phyloP scores from a whole-genome alignment of 2,888 invertebrate species.

The Xestia sexstrigata region DNA sequence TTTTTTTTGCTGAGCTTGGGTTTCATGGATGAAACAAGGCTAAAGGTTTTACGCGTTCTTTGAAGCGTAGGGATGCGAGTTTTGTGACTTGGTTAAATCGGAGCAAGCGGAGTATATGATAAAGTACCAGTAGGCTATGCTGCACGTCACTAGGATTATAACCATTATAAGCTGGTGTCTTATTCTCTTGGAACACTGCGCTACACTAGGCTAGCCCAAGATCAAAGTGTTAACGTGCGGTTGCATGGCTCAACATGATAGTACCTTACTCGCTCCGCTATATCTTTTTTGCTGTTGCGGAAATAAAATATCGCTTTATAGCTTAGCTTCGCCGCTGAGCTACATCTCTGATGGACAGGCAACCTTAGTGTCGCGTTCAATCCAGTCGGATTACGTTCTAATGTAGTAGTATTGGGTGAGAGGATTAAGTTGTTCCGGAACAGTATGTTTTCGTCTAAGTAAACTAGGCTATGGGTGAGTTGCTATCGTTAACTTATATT shows the following conservation, averaged over 20 bases:
- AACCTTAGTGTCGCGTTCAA: conserved; percentile 26
- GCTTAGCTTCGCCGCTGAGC: background rate
- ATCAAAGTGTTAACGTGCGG: background rate
- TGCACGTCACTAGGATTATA: background rate
- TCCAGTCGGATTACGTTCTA: conserved; percentile 53
- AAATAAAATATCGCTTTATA: background rate
- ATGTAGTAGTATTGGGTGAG: conserved; percentile 50
- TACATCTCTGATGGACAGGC: background rate
- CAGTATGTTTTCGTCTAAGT: conserved; percentile 20
- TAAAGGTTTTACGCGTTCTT: background rate
- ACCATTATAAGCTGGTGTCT: background rate
- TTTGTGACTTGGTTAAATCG: background rate
- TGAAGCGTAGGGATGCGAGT: background rate
- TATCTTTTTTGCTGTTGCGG: background rate
- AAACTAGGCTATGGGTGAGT: background rate
- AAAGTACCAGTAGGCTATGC: background rate
- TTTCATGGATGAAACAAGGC: too few species aligned
- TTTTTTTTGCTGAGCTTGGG: background rate
- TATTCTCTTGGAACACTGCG: background rate
- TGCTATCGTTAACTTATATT: background rate
- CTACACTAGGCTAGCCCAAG: background rate
- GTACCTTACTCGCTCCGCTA: background rate
- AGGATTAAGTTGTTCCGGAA: conserved; percentile 18
- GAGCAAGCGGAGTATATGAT: background rate
- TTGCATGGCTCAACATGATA: background rate